phyloP scores from a whole-genome alignment of 2,888 invertebrate species.

The Drosophila atripex region DNA sequence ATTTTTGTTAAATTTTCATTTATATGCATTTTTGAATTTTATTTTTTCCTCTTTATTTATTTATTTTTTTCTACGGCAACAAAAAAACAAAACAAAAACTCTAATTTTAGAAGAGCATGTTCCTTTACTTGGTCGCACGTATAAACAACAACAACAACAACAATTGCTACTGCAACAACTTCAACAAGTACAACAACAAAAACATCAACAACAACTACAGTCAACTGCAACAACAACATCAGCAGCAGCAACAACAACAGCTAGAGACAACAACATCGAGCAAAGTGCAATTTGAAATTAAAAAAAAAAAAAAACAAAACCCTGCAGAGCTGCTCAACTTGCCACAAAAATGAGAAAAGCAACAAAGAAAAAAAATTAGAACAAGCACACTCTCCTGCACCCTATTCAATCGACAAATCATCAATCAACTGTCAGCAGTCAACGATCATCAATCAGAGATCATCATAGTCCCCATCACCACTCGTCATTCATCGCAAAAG shows the following conservation, averaged over 20 bases:
- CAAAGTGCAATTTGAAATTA: constrained; percentile 35
- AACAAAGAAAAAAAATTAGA: background rate
- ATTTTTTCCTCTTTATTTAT: constrained; percentile 13
- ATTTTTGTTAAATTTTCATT: constrained; percentile 11
- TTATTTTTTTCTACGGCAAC: constrained; percentile 56
- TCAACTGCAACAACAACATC: constrained; percentile 10
- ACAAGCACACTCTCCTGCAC: constrained; percentile 14
- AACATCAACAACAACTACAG: background rate
- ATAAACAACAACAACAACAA: constrained; percentile 60
- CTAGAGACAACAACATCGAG: constrained; percentile 35
- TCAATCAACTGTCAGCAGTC: constrained; percentile 22
- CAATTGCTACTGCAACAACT: constrained; percentile 30
- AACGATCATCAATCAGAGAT: constrained; percentile 16
- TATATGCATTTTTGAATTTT: constrained; percentile 35
- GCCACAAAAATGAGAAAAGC: constrained; percentile 1
- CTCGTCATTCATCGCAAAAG: constrained; percentile 13
- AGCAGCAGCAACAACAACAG: constrained; percentile 18
- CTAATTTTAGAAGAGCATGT: constrained; percentile 85
- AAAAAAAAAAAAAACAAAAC: background rate
- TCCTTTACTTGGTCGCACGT: constrained; percentile 85
- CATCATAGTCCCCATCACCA: constrained; percentile 12
- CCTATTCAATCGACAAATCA: constrained; percentile 5
- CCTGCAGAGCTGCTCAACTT: constrained; percentile 19
- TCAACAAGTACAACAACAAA: constrained; percentile 15
- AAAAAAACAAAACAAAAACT: constrained; percentile 27